Percentiles rank a stretch among this genome's conserved stretches.
phyloP scores from a whole-genome alignment of 2,797 vertebrate species.

The Anabas testudineus region DNA sequence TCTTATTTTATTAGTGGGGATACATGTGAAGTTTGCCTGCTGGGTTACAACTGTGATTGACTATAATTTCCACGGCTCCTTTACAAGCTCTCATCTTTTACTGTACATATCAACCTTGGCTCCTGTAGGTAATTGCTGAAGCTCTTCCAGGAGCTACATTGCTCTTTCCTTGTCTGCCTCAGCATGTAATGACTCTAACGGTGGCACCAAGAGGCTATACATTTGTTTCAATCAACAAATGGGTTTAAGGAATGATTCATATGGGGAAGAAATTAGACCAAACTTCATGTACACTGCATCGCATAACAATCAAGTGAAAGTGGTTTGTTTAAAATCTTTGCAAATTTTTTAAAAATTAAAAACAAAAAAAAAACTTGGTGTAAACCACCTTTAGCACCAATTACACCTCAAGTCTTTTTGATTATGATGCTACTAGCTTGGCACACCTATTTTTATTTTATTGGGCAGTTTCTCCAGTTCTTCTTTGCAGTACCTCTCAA shows the following conservation, averaged over 20 bases:
- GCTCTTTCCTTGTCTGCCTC: not conserved
- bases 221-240: not conserved
- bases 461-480: too few species aligned
- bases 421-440: too few species aligned
- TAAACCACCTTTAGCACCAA: too few species aligned
- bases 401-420: too few species aligned
- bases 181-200: not conserved
- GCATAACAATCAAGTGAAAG: too few species aligned
- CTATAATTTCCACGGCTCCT: slow-evolving; percentile 24
- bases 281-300: too few species aligned
- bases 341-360: too few species aligned
- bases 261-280: too few species aligned
- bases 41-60: slow-evolving; percentile 29
- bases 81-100: slow-evolving; percentile 15
- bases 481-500: too few species aligned
- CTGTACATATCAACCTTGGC: slow-evolving; percentile 5
- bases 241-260: not conserved
- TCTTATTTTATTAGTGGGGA: slow-evolving; percentile 20
- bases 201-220: not conserved
- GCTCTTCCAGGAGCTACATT: not conserved
- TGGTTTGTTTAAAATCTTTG: too few species aligned
- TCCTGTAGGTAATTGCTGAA: slow-evolving; percentile 25
- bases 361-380: too few species aligned
- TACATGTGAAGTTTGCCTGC: slow-evolving; percentile 23
- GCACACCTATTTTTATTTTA: too few species aligned